Evolutionary conservation across 2,888 invertebrate genomes (phyloP).

Genomic region (Pasiphila rectangulata): DNA sequence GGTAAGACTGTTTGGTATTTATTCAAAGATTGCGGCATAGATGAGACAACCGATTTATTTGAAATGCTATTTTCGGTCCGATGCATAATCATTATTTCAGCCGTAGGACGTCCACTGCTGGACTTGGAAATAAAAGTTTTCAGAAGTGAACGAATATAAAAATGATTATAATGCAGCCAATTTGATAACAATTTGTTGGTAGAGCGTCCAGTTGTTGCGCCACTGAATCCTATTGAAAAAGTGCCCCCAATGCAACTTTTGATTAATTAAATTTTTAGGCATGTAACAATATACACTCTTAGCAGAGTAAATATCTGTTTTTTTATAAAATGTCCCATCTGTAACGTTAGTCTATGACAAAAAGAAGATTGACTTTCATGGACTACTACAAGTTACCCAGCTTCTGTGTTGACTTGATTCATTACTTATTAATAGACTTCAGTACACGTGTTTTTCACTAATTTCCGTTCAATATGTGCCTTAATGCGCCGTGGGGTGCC

Average conservation of each 20-base stretch:
- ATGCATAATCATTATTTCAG: no score
- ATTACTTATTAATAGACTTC: constrained; percentile 23
- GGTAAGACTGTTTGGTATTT: constrained; percentile 51
- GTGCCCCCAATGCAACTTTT: no score
- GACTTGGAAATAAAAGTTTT: no score
- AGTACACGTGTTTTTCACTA: constrained; percentile 17
- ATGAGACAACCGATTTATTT: constrained; percentile 8
- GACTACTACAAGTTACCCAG: constrained; percentile 24
- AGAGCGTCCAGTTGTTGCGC: no score
- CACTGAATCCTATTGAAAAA: no score
- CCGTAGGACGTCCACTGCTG: no score
- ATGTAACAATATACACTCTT: no score
- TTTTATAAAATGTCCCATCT: constrained; percentile 8
- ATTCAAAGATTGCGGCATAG: constrained; percentile 35
- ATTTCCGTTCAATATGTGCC: background rate
- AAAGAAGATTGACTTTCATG: constrained; percentile 27
- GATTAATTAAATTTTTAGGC: no score
- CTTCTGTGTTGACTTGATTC: constrained; percentile 26
- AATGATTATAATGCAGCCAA: background rate
- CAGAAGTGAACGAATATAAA: background rate
- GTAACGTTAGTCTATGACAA: constrained; percentile 15
- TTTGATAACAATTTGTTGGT: no score
- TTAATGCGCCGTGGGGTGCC: background rate
- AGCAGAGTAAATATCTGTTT: no score
- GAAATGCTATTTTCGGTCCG: no score